Base-by-base conservation (phyloP, 2,113 vertebrate species). In the Nerophis lumbriciformis region DNA sequence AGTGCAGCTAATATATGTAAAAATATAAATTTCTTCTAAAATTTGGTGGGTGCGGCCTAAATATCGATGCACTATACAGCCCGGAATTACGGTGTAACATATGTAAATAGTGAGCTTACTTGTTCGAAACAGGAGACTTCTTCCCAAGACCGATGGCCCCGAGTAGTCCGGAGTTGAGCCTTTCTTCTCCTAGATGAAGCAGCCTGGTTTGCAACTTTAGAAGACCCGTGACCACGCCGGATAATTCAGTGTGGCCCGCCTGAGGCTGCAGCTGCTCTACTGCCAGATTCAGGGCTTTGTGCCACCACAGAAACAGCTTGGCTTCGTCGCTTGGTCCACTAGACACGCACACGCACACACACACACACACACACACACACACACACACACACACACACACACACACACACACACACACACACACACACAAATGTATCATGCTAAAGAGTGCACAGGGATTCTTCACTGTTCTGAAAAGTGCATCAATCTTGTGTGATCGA, bases 261-360 rank as follows among this genome's bases (percentile, higher is more conserved):
- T 98, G 95, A 16, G 93, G 84, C 75, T 93, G 88, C 65, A 94
- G 78, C 80, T 95, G 90, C 73, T 90, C 88, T 14, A 68, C 77
- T 45, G 93, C 91, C 14, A 97, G 84, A 66, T 91, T 89, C 63
- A 98, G 79, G 6, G 88, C 85, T 76, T 98, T 97, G 72, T 99
- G 95, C 94, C 96, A 98, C 97, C 96, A 99, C 8, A 99, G 83
- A 61, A 99, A 96, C 72, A 99, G 89, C 79, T 98, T 99, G n/a
- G 94, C 92, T 77, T 99, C 96, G 19, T 99, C 93, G 16, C 85
- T 83, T 1, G 83, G 68, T 42, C 92, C 92, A 65, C 96, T 98
- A 84, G 28, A 65, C 47, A 52, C 55, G 73, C 57, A 5, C 57
- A 65, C 8, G 50, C 55, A 75, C 57, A 5, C 57, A 65, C 8